Conservation (phyloP, 2,888 invertebrate species). For the Sarcophaga subvicina region DNA sequence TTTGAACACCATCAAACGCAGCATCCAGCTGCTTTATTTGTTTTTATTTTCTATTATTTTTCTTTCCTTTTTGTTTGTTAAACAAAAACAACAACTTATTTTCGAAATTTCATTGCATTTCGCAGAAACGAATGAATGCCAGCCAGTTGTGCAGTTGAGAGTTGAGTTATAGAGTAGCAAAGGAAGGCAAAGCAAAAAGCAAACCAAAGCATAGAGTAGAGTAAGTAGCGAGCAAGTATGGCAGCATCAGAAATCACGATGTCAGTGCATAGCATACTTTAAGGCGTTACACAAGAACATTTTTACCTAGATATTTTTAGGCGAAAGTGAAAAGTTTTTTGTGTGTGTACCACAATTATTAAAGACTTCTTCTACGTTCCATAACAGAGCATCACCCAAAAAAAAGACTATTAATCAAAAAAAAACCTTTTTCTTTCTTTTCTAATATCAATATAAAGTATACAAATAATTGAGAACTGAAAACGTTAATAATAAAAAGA, state of each 20-base stretch:
- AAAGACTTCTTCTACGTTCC: too few species aligned
- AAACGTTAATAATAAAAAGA: not conserved
- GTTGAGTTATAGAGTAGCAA: conserved; percentile 16
- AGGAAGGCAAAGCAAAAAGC: not conserved
- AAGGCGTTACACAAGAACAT: conserved; percentile 68
- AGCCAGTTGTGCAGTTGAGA: conserved; percentile 42
- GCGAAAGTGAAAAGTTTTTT: conserved; percentile 60
- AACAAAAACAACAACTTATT: not conserved
- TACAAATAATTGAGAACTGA: not conserved
- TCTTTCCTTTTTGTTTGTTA: not conserved
- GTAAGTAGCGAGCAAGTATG: conserved; percentile 47
- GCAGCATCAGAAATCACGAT: conserved; percentile 65
- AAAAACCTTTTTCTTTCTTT: not conserved
- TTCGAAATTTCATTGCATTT: conserved; percentile 41
- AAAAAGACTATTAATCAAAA: not conserved
- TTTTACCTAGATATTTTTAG: conserved; percentile 64
- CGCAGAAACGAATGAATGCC: conserved; percentile 18
- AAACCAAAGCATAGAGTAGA: conserved; percentile 10
- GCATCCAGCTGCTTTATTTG: conserved; percentile 46
- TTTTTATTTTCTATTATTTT: conserved; percentile 34
- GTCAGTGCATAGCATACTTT: conserved; percentile 66
- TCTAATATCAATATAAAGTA: not conserved
- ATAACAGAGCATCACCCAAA: too few species aligned
- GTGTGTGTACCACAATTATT: not conserved
- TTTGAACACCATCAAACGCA: not conserved